Conservation (phyloP, 2,797 vertebrate species). For the Fistularia commersonii region DNA sequence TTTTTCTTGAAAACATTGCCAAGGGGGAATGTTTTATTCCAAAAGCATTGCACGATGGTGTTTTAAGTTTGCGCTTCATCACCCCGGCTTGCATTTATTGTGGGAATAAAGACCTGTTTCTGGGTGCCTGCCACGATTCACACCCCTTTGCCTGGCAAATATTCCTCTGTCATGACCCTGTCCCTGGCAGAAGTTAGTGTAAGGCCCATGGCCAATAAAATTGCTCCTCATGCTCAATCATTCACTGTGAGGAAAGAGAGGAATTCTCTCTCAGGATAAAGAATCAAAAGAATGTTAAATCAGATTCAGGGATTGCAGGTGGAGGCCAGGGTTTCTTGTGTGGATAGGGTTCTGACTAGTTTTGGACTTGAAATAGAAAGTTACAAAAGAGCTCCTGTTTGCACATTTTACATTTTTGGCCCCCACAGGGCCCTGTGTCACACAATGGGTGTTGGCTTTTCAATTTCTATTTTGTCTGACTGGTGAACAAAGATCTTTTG, state of each 20-base stretch:
- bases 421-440: constrained; percentile 28
- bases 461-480: constrained; percentile 56
- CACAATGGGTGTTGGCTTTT: constrained; percentile 60
- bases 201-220: constrained; percentile 53
- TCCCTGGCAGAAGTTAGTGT: constrained; percentile 39
- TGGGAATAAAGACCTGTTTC: constrained; percentile 46
- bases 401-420: constrained; percentile 42
- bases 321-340: constrained; percentile 27
- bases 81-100: constrained; percentile 40
- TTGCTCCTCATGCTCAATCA: constrained; percentile 60
- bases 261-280: constrained; percentile 65
- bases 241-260: constrained; percentile 53
- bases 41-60: constrained; percentile 20
- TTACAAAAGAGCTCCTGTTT: constrained; percentile 25
- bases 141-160: constrained; percentile 38
- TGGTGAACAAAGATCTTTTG: constrained; percentile 46
- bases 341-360: constrained; percentile 9
- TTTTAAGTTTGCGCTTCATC: constrained; percentile 41
- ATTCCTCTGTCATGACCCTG: constrained; percentile 51
- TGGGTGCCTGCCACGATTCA: constrained; percentile 54
- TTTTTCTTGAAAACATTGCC: constrained; percentile 4
- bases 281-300: constrained; percentile 53
- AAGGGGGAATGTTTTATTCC: background rate
- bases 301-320: constrained; percentile 40
- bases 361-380: constrained; percentile 32